These are phyloP conservation scores for Oncorhynchus masou DNA, from an alignment of 2,113 vertebrate species.

Conservation along the genomic window DNA sequence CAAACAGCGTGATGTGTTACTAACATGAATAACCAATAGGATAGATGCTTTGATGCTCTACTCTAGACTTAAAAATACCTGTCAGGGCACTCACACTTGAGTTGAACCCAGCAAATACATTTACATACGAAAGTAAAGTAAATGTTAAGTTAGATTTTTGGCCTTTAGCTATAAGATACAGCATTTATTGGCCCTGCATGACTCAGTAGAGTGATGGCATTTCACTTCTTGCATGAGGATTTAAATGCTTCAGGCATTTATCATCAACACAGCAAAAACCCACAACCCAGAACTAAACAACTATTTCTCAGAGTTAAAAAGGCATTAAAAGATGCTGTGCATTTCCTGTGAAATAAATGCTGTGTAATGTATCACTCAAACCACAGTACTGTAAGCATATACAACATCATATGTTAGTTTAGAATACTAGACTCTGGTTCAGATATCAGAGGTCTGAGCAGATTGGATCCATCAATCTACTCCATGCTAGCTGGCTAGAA, in stretches of 20 bases:
- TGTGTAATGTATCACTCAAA: background rate
- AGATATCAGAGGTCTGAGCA: background rate
- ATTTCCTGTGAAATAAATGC: background rate
- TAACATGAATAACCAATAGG: background rate
- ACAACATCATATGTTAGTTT: background rate
- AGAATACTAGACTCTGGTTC: background rate
- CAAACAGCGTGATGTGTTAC: background rate
- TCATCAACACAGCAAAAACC: background rate
- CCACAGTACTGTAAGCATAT: background rate
- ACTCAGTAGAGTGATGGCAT: constrained; percentile 3
- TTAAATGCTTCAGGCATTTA: background rate
- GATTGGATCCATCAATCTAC: background rate
- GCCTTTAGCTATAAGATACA: background rate
- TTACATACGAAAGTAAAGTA: background rate
- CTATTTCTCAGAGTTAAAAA: background rate
- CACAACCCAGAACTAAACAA: too few species aligned
- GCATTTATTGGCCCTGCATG: background rate
- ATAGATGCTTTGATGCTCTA: background rate
- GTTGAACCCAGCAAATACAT: background rate
- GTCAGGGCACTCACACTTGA: too few species aligned
- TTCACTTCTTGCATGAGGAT: background rate
- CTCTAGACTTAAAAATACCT: background rate
- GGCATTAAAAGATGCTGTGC: background rate
- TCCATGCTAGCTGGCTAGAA: too few species aligned
- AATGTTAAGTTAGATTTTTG: background rate